Conservation (phyloP, 2,888 invertebrate genomes). For the Platycnemis pennipes region DNA sequence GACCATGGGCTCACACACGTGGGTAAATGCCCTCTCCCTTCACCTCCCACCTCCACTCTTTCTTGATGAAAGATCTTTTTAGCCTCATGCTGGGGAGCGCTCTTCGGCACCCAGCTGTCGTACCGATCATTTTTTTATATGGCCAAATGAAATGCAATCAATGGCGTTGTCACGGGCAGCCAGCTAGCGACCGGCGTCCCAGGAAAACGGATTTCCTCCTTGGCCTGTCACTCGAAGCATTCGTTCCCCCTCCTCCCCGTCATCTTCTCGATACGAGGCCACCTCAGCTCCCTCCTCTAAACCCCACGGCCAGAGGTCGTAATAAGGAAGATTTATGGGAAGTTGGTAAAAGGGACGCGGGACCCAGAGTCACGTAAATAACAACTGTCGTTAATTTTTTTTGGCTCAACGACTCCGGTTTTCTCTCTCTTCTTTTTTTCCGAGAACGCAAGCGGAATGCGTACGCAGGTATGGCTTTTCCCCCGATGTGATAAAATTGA, state of each 20-base stretch:
- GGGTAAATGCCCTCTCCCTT: not conserved
- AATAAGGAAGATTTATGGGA: constrained; percentile 32
- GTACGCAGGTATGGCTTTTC: constrained; percentile 21
- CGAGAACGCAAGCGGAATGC: not conserved
- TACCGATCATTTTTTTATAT: constrained; percentile 31
- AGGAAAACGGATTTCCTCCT: constrained; percentile 41
- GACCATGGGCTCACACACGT: not conserved
- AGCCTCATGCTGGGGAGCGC: not conserved
- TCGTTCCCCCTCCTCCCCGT: not conserved
- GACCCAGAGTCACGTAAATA: not conserved
- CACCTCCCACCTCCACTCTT: not conserved
- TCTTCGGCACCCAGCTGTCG: constrained; percentile 28
- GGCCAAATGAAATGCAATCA: constrained; percentile 66
- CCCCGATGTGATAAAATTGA: not conserved
- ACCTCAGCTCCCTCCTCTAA: not conserved
- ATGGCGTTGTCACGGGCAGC: constrained; percentile 60
- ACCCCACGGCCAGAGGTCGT: constrained; percentile 1
- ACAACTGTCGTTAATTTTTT: constrained; percentile 29
- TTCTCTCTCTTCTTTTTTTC: not conserved
- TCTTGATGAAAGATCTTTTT: not conserved
- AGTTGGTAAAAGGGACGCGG: not conserved
- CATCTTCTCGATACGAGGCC: constrained; percentile 20
- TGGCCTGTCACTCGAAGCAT: constrained; percentile 38
- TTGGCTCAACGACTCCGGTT: not conserved
- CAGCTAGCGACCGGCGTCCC: constrained; percentile 14